phyloP scores from a whole-genome alignment of 1,140 invertebrate genomes.

The Thaumatotibia leucotreta region DNA sequence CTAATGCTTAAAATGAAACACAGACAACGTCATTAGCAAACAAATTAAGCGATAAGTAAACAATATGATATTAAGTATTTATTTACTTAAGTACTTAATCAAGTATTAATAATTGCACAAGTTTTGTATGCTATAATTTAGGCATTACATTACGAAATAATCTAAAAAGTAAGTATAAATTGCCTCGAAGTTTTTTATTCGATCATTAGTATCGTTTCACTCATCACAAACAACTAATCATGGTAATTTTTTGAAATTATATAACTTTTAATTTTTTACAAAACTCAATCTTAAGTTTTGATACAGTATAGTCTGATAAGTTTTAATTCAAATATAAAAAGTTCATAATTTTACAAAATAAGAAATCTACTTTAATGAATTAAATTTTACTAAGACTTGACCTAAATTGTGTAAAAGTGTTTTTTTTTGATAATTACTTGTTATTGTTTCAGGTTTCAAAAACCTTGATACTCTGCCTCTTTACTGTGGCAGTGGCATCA shows the following conservation, averaged over 20 bases:
- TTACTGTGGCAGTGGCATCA: neutral
- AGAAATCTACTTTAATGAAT: too few relatives aligned
- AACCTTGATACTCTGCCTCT: neutral
- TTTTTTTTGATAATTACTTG: too few relatives aligned
- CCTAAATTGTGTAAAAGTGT: too few relatives aligned
- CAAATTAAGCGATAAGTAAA: neutral
- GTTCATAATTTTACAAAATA: too few relatives aligned
- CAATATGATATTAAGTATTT: neutral
- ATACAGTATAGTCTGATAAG: neutral
- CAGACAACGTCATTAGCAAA: too few relatives aligned
- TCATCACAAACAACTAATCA: neutral
- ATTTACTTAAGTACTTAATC: neutral
- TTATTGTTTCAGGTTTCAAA: neutral
- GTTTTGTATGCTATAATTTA: neutral
- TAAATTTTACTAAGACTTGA: too few relatives aligned
- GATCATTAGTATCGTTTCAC: neutral
- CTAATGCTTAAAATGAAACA: too few relatives aligned
- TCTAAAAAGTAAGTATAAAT: neutral
- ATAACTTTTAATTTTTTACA: neutral
- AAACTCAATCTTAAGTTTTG: neutral
- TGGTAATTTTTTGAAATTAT: neutral
- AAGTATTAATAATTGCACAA: neutral
- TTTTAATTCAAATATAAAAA: too few relatives aligned
- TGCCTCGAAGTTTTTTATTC: neutral
- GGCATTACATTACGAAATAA: neutral